Conservation (phyloP, 2,888 invertebrate genomes). For the Chirona hameri region DNA sequence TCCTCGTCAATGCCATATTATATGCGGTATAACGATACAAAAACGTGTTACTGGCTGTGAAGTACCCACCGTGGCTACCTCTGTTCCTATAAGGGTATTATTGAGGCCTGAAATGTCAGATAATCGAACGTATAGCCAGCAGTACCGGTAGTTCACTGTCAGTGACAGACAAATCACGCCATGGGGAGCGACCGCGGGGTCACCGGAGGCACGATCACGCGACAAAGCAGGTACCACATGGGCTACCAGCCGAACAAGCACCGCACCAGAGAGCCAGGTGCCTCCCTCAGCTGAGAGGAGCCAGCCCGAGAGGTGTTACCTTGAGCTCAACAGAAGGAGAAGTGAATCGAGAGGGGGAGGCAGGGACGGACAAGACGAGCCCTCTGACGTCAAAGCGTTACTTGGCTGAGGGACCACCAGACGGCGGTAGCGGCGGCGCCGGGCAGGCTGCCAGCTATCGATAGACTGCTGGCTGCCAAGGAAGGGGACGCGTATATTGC, state of each 20-base stretch:
- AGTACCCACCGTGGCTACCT: no score
- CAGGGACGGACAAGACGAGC: not conserved
- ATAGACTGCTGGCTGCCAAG: not conserved
- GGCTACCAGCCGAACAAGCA: not conserved
- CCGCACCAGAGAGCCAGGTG: not conserved
- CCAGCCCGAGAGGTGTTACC: not conserved
- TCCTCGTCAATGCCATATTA: no score
- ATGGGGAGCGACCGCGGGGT: not conserved
- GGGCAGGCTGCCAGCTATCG: not conserved
- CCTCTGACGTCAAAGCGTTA: not conserved
- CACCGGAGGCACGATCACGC: not conserved
- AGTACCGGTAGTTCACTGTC: no score
- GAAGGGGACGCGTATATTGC: no score
- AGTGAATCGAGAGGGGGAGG: not conserved
- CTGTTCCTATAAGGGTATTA: no score
- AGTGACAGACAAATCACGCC: no score
- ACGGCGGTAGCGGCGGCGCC: not conserved
- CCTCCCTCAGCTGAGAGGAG: no score
- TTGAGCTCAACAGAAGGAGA: conserved; percentile 3
- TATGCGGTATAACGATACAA: no score
- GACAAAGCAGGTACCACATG: not conserved
- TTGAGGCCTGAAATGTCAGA: no score
- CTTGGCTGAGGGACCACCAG: not conserved
- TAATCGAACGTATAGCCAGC: no score
- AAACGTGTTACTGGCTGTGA: no score